Base-by-base conservation (phyloP, 2,888 invertebrate genomes). In the Gastrophysa polygoni region DNA sequence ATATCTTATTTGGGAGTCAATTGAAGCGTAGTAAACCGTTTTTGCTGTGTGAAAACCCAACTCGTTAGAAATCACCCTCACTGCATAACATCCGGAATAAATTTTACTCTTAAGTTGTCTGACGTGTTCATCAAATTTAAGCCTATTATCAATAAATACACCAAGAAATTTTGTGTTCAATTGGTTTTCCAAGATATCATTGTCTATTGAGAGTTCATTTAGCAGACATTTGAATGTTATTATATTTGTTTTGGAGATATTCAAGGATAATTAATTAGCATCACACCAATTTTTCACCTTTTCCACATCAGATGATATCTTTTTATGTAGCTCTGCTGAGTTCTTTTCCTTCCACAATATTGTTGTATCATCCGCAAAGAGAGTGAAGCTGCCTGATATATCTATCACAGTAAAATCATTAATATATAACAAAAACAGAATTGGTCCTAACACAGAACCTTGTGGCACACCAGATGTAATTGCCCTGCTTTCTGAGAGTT, bases 321-420 rank as follows among this genome's bases (percentile, higher is more conserved):
- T 38, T 38, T 16, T 38, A 24, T 24, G 24, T 16, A 38, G 43
- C 16, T 38, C 43, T 14, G 43, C 16, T 8, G n/a, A n/a, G 43
- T 46, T 46, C 18, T 46, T 46, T 16, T 16, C 46, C 16, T 24
- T 48, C 48, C 48, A 48, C 21, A 55, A 44, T 18, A 55, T 55
- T 5, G 16, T 55, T 28, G 55, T 34, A 43, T 44, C 24, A 8
- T 55, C 24, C 7, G 38, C 38, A 38, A 14, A 38, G 11, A 38
- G 38, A 10, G 38, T 38, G 14, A 38, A 38, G 10, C 11, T 11
- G 11, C 38, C 38, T 4, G 38, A 3, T 10, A 38, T 38, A 11
- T 38, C 38, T 10, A 38, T 38, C 38, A 3, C 14, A 51, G 34
- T 17, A 11, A 28, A 24, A n/a, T 51, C 51, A 28, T 29, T 51